Conservation (phyloP, 2,888 invertebrate genomes). For the Hyppa rectilinea region DNA sequence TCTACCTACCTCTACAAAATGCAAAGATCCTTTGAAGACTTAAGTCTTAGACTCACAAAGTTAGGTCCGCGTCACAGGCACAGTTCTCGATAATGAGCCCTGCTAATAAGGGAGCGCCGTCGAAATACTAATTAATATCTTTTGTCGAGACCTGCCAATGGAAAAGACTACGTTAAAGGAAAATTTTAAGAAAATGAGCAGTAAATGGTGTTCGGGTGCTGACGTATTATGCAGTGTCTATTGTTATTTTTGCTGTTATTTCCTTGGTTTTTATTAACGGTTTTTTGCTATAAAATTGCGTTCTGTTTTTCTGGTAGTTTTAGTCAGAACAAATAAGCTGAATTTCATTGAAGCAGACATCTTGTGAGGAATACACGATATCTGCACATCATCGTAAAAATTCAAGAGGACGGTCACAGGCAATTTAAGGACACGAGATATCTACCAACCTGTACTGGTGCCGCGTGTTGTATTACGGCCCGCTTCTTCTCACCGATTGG, state of each 20-base stretch:
- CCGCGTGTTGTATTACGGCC: no score
- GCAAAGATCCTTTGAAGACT: constrained; percentile 23
- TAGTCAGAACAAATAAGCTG: background rate
- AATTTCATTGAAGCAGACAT: constrained; percentile 31
- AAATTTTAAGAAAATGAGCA: background rate
- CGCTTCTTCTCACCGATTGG: no score
- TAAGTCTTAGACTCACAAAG: constrained; percentile 41
- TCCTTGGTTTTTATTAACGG: background rate
- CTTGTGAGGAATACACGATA: constrained; percentile 33
- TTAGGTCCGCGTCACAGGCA: constrained; percentile 35
- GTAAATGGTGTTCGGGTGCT: background rate
- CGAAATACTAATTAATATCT: constrained; percentile 73
- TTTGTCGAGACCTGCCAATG: constrained; percentile 50
- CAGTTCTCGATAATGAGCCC: constrained; percentile 49
- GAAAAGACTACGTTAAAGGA: constrained; percentile 6
- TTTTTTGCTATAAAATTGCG: no score
- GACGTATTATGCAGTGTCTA: constrained; percentile 7
- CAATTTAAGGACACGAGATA: no score
- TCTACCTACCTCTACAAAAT: background rate
- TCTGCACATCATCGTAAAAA: constrained; percentile 40
- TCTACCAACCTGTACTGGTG: no score
- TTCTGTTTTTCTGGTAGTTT: no score
- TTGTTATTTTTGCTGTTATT: background rate
- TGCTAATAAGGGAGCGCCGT: constrained; percentile 58
- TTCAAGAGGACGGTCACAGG: constrained; percentile 28